Percentiles rank a stretch among this genome's conserved stretches.
Evolutionary conservation across 2,113 vertebrate genomes (phyloP).

Genomic region (Engystomops pustulosus): DNA sequence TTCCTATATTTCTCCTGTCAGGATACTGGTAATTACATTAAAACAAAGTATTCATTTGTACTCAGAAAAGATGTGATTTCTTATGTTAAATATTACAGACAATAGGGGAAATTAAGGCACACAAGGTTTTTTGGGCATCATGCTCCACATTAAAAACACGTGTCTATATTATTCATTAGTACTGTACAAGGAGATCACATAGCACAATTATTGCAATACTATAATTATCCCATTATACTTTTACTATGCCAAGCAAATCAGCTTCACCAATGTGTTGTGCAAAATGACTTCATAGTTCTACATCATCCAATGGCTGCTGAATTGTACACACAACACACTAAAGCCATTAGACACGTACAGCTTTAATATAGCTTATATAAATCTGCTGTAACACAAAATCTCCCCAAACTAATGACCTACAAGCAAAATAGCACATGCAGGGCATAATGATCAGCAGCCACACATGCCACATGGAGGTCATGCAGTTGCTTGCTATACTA

Average conservation of each 20-base stretch:
- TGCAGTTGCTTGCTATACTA: background rate
- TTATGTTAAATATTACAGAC: background rate
- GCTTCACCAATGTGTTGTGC: background rate
- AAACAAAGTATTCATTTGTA: no score
- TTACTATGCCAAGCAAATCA: background rate
- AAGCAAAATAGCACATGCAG: constrained; percentile 27
- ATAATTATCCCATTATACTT: background rate
- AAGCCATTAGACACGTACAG: background rate
- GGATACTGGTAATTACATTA: background rate
- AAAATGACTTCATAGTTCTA: background rate
- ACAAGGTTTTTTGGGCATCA: background rate
- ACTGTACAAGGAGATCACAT: background rate
- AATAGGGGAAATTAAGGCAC: background rate
- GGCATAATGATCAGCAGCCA: background rate
- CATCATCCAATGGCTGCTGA: background rate
- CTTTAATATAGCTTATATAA: background rate
- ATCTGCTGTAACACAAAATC: background rate
- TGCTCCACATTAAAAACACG: background rate
- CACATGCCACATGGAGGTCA: constrained; percentile 1
- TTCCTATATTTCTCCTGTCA: background rate
- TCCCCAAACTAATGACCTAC: background rate
- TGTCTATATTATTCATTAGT: background rate
- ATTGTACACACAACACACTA: background rate
- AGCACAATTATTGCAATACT: background rate
- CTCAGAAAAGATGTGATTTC: no score